Evolutionary conservation across 2,797 vertebrate species (phyloP).

Genomic region (Lophura swinhoii): DNA sequence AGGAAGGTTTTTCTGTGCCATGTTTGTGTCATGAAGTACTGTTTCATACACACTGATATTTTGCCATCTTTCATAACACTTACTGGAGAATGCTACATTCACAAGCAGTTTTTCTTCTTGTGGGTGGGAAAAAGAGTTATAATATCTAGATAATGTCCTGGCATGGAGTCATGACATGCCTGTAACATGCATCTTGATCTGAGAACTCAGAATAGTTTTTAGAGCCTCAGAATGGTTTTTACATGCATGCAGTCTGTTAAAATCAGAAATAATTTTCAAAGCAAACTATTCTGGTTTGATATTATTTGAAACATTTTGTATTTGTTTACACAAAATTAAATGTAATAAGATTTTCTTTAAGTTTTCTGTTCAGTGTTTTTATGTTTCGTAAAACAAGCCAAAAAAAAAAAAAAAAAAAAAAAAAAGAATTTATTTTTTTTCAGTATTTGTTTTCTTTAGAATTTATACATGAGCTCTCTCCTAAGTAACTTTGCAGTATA

Average conservation of each 20-base stretch:
- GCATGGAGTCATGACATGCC: background rate
- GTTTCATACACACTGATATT: background rate
- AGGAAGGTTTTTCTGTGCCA: background rate
- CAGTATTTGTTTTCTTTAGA: background rate
- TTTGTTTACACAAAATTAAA: background rate
- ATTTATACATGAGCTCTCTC: background rate
- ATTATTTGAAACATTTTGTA: background rate
- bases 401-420: background rate
- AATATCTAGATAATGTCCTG: background rate
- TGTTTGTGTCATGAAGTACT: background rate
- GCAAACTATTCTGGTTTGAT: background rate
- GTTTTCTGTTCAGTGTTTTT: background rate
- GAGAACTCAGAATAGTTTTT: background rate
- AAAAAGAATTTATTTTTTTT: background rate
- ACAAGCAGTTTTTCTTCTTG: background rate
- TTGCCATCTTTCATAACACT: background rate
- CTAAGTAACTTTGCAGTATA: background rate
- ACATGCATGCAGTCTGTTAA: background rate
- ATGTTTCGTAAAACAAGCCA: background rate
- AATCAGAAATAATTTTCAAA: background rate
- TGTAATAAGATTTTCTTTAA: background rate
- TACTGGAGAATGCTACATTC: background rate
- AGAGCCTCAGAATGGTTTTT: background rate
- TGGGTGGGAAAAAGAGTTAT: background rate
- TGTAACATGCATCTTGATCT: background rate